These are phyloP conservation scores for Medauroidea extradentata DNA, from an alignment of 1,140 invertebrate genomes.

Conservation along the genomic window DNA sequence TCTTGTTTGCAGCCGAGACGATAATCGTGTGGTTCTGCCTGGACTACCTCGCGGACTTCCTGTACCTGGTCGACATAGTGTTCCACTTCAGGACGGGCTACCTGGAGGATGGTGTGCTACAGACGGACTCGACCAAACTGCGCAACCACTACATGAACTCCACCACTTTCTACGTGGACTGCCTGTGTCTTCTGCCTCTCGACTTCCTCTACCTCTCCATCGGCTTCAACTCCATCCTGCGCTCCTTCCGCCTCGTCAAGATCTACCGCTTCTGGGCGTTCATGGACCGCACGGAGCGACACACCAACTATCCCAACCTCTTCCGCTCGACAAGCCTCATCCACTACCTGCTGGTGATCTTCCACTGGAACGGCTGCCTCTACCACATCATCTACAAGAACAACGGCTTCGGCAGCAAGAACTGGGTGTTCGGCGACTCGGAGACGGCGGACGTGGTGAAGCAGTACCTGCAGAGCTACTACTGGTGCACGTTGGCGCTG, in stretches of 20 bases:
- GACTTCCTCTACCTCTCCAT: slow-evolving; percentile 98
- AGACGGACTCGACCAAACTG: slow-evolving; percentile 90
- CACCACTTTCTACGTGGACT: slow-evolving; percentile 98
- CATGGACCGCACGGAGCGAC: slow-evolving; percentile 95
- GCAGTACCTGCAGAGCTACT: slow-evolving; percentile 95
- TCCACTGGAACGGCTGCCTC: slow-evolving; percentile 99
- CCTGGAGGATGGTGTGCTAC: slow-evolving; percentile 91
- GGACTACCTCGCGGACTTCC: slow-evolving; percentile 94
- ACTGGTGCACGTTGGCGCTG: slow-evolving; percentile 94
- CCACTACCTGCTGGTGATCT: slow-evolving; percentile 89
- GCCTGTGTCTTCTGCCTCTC: slow-evolving; percentile 92
- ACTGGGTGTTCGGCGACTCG: slow-evolving; percentile 83
- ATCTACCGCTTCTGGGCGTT: slow-evolving; percentile 98
- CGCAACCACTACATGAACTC: slow-evolving; percentile 98
- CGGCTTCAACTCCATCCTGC: slow-evolving; percentile 94
- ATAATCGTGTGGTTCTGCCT: slow-evolving; percentile 92
- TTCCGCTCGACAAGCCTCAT: slow-evolving; percentile 91
- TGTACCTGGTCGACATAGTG: slow-evolving; percentile 93
- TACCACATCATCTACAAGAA: slow-evolving; percentile 95
- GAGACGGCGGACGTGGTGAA: slow-evolving; percentile 83
- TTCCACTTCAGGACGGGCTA: slow-evolving; percentile 98
- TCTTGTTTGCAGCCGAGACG: slow-evolving; percentile 74
- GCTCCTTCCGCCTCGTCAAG: slow-evolving; percentile 95
- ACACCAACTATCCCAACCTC: slow-evolving; percentile 98
- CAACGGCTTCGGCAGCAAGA: slow-evolving; percentile 85